Base-by-base conservation (phyloP, 2,888 invertebrate species). In the Drosophila subsilvestris region DNA sequence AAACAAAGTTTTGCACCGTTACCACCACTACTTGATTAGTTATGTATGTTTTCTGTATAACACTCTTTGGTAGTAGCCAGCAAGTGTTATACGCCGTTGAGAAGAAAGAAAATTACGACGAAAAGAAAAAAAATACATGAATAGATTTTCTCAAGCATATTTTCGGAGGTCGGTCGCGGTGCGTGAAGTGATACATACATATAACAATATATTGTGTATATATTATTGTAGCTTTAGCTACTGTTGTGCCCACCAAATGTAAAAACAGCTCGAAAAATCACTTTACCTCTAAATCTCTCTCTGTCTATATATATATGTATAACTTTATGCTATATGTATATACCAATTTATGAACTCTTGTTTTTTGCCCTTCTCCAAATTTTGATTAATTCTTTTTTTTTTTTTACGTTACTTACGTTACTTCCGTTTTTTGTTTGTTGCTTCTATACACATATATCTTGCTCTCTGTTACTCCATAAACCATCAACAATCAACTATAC, bases 131-230 rank as follows among this genome's bases (percentile, higher is more conserved):
- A 75, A n/a, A n/a, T n/a, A 82, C 78, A 73, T 74, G 61, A 88
- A 90, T 90, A 91, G 91, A 91, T 89, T 90, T 90, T 91, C 91
- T 91, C 91, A 91, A 91, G 91, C 91, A 91, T 91, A 91, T 91
- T 90, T 67, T 88, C 83, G 89, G 90, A 90, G 90, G 88, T 89
- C 89, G 90, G 65, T 66, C 66, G 37, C 37, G 65, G 90, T 90
- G 90, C 90, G 82, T 83, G 72, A 83, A 66, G 73, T 55, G 74
- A 43, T 1, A 32, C 42, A 55, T 43, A 47, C 54, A 47, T 53
- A 58, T 37, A 14, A 51, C 20, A 44, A 43, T 54, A 65, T 48
- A 54, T 59, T 69, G 49, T 69, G 47, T 8, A 57, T 44, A 61
- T 49, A 66, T 43, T 54, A 56, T 54, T 48, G 48, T 48, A 56